A percentile compares a stretch with the other conserved stretches of the same genome.
These are phyloP conservation scores for Acrobasis repandana DNA, from an alignment of 2,888 invertebrate species.

Conservation along the genomic window DNA sequence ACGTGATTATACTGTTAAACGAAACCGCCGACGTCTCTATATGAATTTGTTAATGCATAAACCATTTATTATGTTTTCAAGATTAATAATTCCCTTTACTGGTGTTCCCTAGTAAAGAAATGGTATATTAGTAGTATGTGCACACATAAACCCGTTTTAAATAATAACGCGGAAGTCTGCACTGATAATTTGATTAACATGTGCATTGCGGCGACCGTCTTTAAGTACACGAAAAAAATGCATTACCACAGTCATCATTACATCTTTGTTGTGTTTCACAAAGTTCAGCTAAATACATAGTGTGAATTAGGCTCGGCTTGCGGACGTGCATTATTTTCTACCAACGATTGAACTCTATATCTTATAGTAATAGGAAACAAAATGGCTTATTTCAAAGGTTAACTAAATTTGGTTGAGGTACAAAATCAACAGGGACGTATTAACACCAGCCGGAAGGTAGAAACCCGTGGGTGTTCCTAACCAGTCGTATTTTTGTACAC, in stretches of 20 bases:
- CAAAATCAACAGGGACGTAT: slow-evolving; percentile 76
- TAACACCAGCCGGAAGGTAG: slow-evolving; percentile 71
- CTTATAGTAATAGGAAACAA: slow-evolving; percentile 50
- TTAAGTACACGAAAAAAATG: slow-evolving; percentile 73
- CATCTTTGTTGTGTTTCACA: slow-evolving; percentile 75
- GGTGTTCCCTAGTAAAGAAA: not conserved
- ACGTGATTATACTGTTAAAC: slow-evolving; percentile 69
- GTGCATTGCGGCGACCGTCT: slow-evolving; percentile 59
- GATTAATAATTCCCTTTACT: slow-evolving; percentile 43
- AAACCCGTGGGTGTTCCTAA: slow-evolving; percentile 77
- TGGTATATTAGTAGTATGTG: slow-evolving; percentile 8
- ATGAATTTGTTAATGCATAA: slow-evolving; percentile 60
- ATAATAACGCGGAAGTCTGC: slow-evolving; percentile 70
- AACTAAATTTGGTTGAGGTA: slow-evolving; percentile 54
- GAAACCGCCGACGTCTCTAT: slow-evolving; percentile 63
- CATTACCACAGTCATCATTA: slow-evolving; percentile 77
- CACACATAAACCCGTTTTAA: slow-evolving; percentile 61
- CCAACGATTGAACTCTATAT: slow-evolving; percentile 40
- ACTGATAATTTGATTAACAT: slow-evolving; percentile 76
- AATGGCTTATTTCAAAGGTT: slow-evolving; percentile 49
- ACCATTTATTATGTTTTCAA: slow-evolving; percentile 51
- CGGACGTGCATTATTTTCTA: slow-evolving; percentile 40
- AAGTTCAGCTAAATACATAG: slow-evolving; percentile 77
- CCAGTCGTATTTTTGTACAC: slow-evolving; percentile 64
- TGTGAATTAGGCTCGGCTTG: slow-evolving; percentile 72